Evolutionary conservation across 2,888 invertebrate genomes (phyloP).

Genomic region (Podotricha telesiphe): DNA sequence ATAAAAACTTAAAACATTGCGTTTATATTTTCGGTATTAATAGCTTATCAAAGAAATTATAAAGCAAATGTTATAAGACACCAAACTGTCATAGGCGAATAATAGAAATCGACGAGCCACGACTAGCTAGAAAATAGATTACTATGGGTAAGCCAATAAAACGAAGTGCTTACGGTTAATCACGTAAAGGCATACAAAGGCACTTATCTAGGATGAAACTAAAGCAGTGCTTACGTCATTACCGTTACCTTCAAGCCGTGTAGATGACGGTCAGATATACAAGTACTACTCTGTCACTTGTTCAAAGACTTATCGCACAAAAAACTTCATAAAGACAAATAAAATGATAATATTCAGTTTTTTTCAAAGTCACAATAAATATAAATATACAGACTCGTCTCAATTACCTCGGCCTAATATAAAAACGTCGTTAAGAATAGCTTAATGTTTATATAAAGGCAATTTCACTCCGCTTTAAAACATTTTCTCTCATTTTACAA

Average conservation of each 20-base stretch:
- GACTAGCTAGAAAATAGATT: constrained; percentile 27
- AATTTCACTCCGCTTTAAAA: neutral
- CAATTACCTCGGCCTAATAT: neutral
- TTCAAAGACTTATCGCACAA: neutral
- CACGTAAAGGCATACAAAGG: constrained; percentile 17
- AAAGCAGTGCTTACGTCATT: constrained; percentile 24
- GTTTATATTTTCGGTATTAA: too few relatives aligned
- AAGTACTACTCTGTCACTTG: neutral
- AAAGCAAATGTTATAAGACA: too few relatives aligned
- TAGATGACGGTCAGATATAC: neutral
- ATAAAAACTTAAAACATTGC: too few relatives aligned
- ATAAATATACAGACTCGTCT: neutral
- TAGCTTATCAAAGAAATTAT: too few relatives aligned
- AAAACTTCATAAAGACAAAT: neutral
- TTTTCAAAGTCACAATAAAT: neutral
- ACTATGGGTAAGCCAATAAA: constrained; percentile 37
- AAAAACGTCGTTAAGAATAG: neutral
- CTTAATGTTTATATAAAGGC: neutral
- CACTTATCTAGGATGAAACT: constrained; percentile 22
- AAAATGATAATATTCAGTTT: neutral
- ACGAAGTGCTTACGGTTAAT: constrained; percentile 27
- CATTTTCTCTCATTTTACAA: too few relatives aligned
- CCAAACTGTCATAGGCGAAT: too few relatives aligned
- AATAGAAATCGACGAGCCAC: neutral
- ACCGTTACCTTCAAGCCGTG: neutral